Percentiles rank a stretch among this genome's conserved stretches.
Evolutionary conservation across 2,113 vertebrate species (phyloP).

Genomic region (Centrocercus urophasianus): DNA sequence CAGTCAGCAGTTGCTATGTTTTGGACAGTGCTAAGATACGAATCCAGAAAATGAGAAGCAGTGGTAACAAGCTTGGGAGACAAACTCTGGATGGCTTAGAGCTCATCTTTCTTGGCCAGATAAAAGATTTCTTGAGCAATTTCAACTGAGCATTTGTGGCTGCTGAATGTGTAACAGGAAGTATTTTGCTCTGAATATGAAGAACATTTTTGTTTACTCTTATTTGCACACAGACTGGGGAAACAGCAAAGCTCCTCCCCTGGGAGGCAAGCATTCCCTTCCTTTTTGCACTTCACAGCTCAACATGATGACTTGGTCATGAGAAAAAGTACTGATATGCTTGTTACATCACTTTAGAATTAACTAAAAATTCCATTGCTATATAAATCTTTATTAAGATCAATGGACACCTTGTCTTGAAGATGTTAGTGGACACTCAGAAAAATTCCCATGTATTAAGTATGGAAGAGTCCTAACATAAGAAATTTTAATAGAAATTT

Average conservation of each 20-base stretch:
- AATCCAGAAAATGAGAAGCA: neutral
- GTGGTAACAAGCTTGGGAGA: neutral
- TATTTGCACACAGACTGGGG: neutral
- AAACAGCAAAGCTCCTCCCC: neutral
- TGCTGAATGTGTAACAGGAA: neutral
- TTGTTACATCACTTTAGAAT: neutral
- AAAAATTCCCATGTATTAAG: neutral
- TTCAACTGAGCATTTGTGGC: neutral
- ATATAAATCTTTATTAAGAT: neutral
- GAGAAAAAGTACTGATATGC: neutral
- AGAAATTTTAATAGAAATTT: neutral
- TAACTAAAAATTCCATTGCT: neutral
- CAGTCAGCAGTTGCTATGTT: neutral
- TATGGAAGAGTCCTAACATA: neutral
- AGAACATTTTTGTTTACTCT: neutral
- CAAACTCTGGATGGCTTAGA: neutral
- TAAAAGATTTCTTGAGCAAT: neutral
- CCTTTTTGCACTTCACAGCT: neutral
- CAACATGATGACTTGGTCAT: neutral
- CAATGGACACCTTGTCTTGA: neutral
- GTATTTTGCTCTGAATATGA: accelerated
- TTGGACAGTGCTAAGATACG: neutral
- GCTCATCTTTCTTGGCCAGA: neutral
- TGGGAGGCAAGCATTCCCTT: neutral
- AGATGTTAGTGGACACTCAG: neutral